A percentile compares a stretch with the other conserved stretches of the same genome.
Conservation (phyloP, 1,140 invertebrate genomes). For the Apis cerana region DNA sequence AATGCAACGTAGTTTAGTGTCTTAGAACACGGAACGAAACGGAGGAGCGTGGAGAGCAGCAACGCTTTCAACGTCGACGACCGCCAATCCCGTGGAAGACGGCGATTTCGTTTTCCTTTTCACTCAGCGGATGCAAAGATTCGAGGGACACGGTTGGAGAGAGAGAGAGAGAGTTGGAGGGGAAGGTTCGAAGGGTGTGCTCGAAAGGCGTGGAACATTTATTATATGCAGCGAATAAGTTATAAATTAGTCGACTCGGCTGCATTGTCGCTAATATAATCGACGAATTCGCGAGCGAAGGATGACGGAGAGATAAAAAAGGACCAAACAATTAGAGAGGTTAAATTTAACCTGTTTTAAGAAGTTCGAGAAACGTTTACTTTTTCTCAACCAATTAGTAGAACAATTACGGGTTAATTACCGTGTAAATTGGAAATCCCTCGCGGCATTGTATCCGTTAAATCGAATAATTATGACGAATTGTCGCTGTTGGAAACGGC, state of each 20-base stretch:
- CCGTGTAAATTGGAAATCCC: slow-evolving; percentile 35
- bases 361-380: too few species aligned
- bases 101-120: too few species aligned
- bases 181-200: background rate
- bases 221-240: slow-evolving; percentile 66
- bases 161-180: too few species aligned
- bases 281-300: slow-evolving; percentile 34
- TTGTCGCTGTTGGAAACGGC: background rate
- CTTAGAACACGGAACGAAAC: background rate
- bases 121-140: too few species aligned
- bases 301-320: too few species aligned
- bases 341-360: too few species aligned
- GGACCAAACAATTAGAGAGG: too few species aligned
- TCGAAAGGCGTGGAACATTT: slow-evolving; percentile 13
- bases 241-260: slow-evolving; percentile 66
- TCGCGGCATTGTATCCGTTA: slow-evolving; percentile 9
- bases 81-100: too few species aligned
- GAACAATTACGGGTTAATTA: slow-evolving; percentile 23
- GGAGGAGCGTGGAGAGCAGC: background rate
- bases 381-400: slow-evolving; percentile 50
- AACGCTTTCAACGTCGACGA: background rate
- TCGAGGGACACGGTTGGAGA: too few species aligned
- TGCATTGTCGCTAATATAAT: background rate
- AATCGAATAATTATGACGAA: slow-evolving; percentile 46
- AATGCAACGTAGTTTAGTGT: slow-evolving; percentile 16